Conservation (phyloP, 2,797 vertebrate genomes). For the Enteromius anoplus region DNA sequence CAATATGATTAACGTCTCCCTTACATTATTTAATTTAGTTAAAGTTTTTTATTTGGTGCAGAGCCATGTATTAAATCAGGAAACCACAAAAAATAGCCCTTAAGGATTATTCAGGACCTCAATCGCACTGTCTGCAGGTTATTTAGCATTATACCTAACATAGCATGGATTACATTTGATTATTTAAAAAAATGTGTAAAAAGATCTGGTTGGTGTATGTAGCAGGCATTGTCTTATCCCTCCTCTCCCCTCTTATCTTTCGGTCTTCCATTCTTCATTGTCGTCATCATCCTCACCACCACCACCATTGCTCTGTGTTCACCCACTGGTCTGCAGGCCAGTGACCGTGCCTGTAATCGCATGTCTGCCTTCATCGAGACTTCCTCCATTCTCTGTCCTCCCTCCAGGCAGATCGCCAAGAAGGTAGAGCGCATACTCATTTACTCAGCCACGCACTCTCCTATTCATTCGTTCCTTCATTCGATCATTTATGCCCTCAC, state of each 20-base stretch:
- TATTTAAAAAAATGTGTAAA: conserved; percentile 39
- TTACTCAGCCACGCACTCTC: conserved; percentile 24
- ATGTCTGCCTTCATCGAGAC: conserved; percentile 90
- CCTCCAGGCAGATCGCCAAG: conserved; percentile 82
- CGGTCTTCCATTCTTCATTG: conserved; percentile 55
- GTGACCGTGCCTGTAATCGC: conserved; percentile 84
- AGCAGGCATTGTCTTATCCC: conserved; percentile 31
- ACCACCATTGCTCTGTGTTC: conserved; percentile 18
- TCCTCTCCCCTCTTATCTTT: conserved; percentile 65
- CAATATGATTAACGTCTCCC: neutral
- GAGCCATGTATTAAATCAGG: neutral
- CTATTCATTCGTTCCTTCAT: neutral
- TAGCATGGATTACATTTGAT: neutral
- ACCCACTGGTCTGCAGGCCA: conserved; percentile 76
- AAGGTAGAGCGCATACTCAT: conserved; percentile 83
- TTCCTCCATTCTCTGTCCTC: conserved; percentile 80
- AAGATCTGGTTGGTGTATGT: conserved; percentile 19
- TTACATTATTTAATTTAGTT: neutral
- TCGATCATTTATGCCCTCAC: neutral
- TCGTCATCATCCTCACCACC: conserved; percentile 27
- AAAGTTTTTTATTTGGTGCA: neutral
- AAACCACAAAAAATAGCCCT: neutral
- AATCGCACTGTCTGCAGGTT: neutral
- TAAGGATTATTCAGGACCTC: neutral
- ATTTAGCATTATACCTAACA: neutral